These are phyloP conservation scores for Pharmacophagus antenor DNA, from an alignment of 2,888 invertebrate genomes.

Conservation along the genomic window DNA sequence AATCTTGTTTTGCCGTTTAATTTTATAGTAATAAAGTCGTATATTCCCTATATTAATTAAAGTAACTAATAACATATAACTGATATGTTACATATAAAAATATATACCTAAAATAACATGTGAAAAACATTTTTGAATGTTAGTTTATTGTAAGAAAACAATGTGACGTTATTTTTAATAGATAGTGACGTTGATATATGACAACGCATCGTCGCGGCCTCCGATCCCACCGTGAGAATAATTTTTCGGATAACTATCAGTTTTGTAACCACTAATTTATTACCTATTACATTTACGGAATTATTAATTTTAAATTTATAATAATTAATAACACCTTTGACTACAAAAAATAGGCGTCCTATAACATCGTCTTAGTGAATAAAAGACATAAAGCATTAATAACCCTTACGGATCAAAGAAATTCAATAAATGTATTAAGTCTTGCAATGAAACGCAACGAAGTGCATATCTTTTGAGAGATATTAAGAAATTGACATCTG, in stretches of 20 bases:
- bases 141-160: constrained; percentile 71
- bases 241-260: constrained; percentile 69
- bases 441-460: constrained; percentile 12
- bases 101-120: neutral
- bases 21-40: neutral
- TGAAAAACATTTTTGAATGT: constrained; percentile 47
- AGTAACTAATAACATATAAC: neutral
- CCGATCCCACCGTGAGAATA: constrained; percentile 71
- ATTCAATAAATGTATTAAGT: constrained; percentile 17
- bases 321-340: neutral
- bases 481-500: constrained; percentile 36
- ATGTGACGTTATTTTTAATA: constrained; percentile 80
- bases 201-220: constrained; percentile 55
- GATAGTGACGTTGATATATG: constrained; percentile 79
- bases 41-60: neutral
- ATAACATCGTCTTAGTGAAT: constrained; percentile 6
- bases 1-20: neutral
- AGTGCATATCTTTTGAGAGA: constrained; percentile 27
- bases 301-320: neutral
- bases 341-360: neutral
- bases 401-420: constrained; percentile 4
- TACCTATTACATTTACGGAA: constrained; percentile 33
- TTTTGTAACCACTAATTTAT: constrained; percentile 70
- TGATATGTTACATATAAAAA: neutral
- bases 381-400: constrained; percentile 7